Conservation (phyloP, 2,113 vertebrate genomes). For the Etheostoma spectabile region DNA sequence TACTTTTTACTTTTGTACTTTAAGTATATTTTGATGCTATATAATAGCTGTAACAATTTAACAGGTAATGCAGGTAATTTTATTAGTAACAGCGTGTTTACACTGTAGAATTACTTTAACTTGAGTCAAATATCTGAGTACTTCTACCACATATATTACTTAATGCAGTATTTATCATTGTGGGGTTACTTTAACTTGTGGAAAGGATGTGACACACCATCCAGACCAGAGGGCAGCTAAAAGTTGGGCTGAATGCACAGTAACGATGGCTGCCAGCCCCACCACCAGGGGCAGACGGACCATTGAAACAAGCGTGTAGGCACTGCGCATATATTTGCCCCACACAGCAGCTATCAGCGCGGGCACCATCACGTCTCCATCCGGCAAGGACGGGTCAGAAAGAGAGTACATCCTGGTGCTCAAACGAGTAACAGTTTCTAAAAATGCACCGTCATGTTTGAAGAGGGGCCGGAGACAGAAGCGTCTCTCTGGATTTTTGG, state of each 20-base stretch:
- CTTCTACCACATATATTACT: background rate
- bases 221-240: conserved; percentile 1
- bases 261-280: conserved; percentile 10
- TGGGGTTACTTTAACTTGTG: conserved; percentile 11
- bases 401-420: conserved; percentile 26
- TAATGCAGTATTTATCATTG: background rate
- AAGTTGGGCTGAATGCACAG: conserved; percentile 39
- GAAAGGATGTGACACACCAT: background rate
- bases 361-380: conserved; percentile 6
- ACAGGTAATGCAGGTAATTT: background rate
- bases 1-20: background rate
- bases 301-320: background rate
- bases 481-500: conserved; percentile 3
- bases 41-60: background rate
- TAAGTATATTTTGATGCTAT: background rate
- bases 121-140: background rate
- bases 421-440: background rate
- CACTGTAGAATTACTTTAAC: background rate
- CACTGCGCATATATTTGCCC: conserved; percentile 29
- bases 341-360: conserved; percentile 15
- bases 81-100: background rate
- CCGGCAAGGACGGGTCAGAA: conserved; percentile 22
- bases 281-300: conserved; percentile 1
- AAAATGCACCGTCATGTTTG: conserved; percentile 63
- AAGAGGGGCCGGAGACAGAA: conserved; percentile 3